Evolutionary conservation across 2,888 invertebrate species (phyloP), one percentile per base, ranked within the genome.

Genomic region (Drosophila birchii): DNA sequence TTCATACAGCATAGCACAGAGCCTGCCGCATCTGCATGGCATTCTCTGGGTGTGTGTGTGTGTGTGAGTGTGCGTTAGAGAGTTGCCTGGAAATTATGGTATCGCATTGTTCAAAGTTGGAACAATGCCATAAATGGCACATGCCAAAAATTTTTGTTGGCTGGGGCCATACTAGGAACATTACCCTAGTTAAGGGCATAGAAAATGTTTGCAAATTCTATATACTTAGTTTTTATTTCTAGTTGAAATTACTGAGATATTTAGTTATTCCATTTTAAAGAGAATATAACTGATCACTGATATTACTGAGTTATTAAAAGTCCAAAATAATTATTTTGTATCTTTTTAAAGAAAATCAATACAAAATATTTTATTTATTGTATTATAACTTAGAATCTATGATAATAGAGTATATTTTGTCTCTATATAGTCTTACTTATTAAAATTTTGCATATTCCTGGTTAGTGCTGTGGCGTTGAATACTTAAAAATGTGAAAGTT

Each of bases 91-190:
- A 78, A 80, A 81, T 86, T 89, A 83, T 85, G 80, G 78, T 71
- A 81, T 68, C 74, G 76, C 80, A 79, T 88, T 88, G 80, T 89
- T 81, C 76, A 66, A 64, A 79, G 75, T 74, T 80, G 80, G 82
- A 88, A 90, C 81, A 90, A 86, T 79, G 80, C 83, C 83, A 86
- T 79, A 84, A 86, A 81, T 83, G 90, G 89, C 90, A 89, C 90
- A 90, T 82, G 90, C 86, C 90, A 90, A 89, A 79, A 73, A 78
- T 76, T 76, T 78, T 76, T 62, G 43, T 68, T 74, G 53, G 61
- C 45, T 45, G 11, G 43, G 26, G 45, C 49, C 38, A 20, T 34
- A 16, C 32, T 5, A n/a, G 32, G 51, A 53, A 53, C 16, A 53
- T 53, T 68, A 69, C 58, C 12, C 58, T 68, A 32, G n/a, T 16